Conservation (phyloP, 2,888 invertebrate species). For the Epinotia demarniana region DNA sequence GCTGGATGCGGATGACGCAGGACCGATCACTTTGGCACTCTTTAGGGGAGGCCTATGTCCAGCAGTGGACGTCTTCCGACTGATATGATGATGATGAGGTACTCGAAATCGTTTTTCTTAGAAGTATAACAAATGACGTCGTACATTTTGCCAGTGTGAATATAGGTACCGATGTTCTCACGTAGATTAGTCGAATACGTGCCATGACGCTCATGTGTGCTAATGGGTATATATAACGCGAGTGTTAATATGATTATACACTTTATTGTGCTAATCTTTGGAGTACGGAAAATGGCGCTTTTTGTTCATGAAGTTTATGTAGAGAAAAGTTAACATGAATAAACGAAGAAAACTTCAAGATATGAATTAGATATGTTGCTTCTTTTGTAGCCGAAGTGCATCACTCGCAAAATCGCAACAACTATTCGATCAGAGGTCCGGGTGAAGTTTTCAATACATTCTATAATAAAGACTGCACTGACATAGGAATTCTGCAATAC, state of each 20-base stretch:
- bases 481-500: too few species aligned
- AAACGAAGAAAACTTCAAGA: background rate
- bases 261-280: constrained; percentile 19
- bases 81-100: too few species aligned
- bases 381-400: too few species aligned
- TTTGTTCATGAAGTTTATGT: background rate
- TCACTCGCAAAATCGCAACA: too few species aligned
- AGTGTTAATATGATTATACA: constrained; percentile 27
- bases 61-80: too few species aligned
- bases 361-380: background rate
- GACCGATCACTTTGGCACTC: too few species aligned
- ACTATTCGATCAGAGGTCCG: too few species aligned
- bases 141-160: constrained; percentile 1
- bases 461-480: too few species aligned
- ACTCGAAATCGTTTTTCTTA: too few species aligned
- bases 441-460: too few species aligned
- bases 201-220: constrained; percentile 18
- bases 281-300: constrained; percentile 22
- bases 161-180: constrained; percentile 19
- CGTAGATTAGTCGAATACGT: constrained; percentile 14
- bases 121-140: background rate
- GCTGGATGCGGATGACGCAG: too few species aligned
- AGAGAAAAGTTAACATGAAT: background rate
- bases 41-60: too few species aligned
- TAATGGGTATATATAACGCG: constrained; percentile 24